Evolutionary conservation across 2,888 invertebrate species (phyloP), one percentile per base, ranked within the genome.

Genomic region (Noctua comes): DNA sequence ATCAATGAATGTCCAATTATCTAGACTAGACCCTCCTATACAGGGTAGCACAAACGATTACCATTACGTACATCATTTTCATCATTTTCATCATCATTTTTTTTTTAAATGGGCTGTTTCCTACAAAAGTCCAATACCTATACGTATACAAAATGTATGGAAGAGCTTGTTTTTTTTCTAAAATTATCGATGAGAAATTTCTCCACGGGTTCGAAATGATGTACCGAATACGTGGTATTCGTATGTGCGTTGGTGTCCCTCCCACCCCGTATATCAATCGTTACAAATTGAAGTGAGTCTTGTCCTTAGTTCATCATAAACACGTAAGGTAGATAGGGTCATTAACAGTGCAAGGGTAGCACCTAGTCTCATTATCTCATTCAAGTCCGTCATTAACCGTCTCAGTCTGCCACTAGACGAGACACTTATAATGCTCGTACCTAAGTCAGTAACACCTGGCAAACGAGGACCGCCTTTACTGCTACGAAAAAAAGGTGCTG

Each of bases 321-420:
- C 51, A 18, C 48, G 18, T 51, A 46, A 46, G 36, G 36, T 54
- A 51, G 18, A 64, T 46, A 54, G 13, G 18, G 5, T 73, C 62
- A 76, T 73, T 76, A 68, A 68, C 24, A n/a, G n/a, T 7, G 40
- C 57, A 36, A 51, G 27, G 13, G 3, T 51, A 13, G 46, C 7
- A 16, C 16, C 27, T 11, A 24, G 62, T 7, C 69, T 65, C 51
- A 59, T 71, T 74, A 82, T 62, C 31, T 18, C 46, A 31, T 77
- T 65, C 57, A 72, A 75, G 72, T 68, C 31, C 27, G 13, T 84
- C 75, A 75, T 84, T 86, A 86, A 46, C 24, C 40, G 43, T n/a
- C 68, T 72, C 31, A n/a, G 31, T 54, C 51, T 13, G 0, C 21
- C 27, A 62, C 78, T 68, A 71, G 70, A 77, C 36, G n/a, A 69